These are phyloP conservation scores for Mesocentrotus franciscanus DNA, from an alignment of 53 echinoderm and acorn worm genomes.

Conservation along the genomic window DNA sequence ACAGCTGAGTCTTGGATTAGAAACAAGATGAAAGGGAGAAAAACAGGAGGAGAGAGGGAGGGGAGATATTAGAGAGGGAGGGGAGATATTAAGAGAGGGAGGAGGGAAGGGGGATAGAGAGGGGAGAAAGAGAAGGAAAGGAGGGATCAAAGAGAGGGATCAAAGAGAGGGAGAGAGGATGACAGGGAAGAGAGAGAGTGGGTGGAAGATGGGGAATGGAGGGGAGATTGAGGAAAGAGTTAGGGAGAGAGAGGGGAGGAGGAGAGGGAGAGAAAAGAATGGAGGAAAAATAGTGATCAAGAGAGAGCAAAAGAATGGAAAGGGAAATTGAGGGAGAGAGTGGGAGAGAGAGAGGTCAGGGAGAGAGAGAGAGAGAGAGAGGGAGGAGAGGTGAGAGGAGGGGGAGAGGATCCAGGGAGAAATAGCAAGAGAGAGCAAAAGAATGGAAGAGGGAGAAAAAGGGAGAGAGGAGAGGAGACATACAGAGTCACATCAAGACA, in stretches of 20 bases:
- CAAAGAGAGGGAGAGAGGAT: not conserved
- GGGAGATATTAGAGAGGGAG: not conserved
- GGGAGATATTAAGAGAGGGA: not conserved
- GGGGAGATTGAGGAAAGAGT: not conserved
- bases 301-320: not conserved
- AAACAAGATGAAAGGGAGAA: not conserved
- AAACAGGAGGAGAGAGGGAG: not conserved
- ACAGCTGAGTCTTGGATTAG: slow-evolving; percentile 38
- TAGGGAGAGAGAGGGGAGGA: not conserved
- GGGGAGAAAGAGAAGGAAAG: too few species aligned
- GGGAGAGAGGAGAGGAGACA: not conserved
- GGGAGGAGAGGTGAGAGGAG: not conserved
- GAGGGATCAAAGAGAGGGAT: too few species aligned
- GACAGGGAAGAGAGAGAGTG: not conserved
- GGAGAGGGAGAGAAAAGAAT: not conserved
- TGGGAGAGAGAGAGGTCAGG: not conserved
- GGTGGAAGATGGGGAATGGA: not conserved
- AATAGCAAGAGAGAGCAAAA: not conserved
- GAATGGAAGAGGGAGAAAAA: not conserved
- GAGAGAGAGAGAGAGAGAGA: not conserved
- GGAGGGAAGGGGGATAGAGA: too few species aligned
- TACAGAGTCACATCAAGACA: too few species aligned
- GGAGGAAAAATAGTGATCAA: not conserved
- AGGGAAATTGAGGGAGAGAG: not conserved
- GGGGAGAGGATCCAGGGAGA: not conserved